Percentiles rank a stretch among this genome's conserved stretches.
Evolutionary conservation across 1,140 invertebrate species (phyloP).

Genomic region (Cecropterus lyciades): DNA sequence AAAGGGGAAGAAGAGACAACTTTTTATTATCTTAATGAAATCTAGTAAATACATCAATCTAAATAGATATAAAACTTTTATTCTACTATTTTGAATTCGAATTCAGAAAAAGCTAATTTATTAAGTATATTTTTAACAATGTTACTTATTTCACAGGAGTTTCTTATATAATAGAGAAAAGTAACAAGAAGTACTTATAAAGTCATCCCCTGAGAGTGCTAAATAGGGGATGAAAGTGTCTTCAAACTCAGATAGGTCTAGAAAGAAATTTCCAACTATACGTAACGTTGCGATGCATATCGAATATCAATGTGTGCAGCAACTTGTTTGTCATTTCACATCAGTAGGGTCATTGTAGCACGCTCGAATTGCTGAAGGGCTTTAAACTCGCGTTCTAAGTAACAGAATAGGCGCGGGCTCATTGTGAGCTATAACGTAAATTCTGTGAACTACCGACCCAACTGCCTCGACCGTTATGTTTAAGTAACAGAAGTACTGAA

Average conservation of each 20-base stretch:
- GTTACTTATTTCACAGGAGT: no score
- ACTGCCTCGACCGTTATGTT: constrained; percentile 3
- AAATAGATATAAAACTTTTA: no score
- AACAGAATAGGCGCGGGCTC: constrained; percentile 9
- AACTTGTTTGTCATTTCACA: constrained; percentile 7
- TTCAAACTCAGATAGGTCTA: not conserved
- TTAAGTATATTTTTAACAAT: no score
- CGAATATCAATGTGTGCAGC: not conserved
- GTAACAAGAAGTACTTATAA: no score
- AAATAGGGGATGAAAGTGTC: no score
- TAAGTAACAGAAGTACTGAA: constrained; percentile 11
- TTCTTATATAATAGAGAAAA: no score
- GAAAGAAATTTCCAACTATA: not conserved
- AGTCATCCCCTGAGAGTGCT: no score
- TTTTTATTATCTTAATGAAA: no score
- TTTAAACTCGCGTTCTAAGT: constrained; percentile 12
- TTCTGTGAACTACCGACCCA: constrained; percentile 8
- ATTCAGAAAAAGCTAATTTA: no score
- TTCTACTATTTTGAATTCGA: no score
- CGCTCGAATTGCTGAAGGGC: constrained; percentile 1
- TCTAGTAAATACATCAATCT: no score
- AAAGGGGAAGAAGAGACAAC: no score
- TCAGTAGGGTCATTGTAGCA: constrained; percentile 4
- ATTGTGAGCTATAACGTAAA: constrained; percentile 14
- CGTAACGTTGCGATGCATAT: not conserved